A percentile compares a stretch with the other conserved stretches of the same genome.
Evolutionary conservation across 2,113 vertebrate genomes (phyloP).

Genomic region (Hassar affinis): DNA sequence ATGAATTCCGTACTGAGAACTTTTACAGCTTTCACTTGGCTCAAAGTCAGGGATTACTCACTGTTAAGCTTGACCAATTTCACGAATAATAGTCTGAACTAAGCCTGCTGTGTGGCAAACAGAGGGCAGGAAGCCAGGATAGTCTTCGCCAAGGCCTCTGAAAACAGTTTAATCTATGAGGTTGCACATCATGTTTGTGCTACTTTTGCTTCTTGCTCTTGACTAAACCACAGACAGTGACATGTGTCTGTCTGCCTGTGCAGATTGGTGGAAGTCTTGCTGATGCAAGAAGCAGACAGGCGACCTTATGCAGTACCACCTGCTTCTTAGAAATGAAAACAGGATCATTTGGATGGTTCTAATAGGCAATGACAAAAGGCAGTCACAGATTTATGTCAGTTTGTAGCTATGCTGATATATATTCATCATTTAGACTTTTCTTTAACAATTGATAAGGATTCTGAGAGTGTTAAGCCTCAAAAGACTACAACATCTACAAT

Average conservation of each 20-base stretch:
- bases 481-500: too few species aligned
- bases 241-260: neutral
- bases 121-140: neutral
- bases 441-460: neutral
- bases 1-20: neutral
- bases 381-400: neutral
- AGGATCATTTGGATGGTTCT: neutral
- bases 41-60: slow-evolving; percentile 6
- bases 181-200: slow-evolving; percentile 26
- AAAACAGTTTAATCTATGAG: slow-evolving; percentile 10
- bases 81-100: slow-evolving; percentile 18
- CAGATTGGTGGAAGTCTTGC: slow-evolving; percentile 18
- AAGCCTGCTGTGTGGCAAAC: slow-evolving; percentile 9
- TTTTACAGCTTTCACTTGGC: neutral
- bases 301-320: neutral
- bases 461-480: neutral
- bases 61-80: slow-evolving; percentile 21
- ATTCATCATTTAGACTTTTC: neutral
- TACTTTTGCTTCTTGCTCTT: slow-evolving; percentile 21
- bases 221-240: slow-evolving; percentile 21
- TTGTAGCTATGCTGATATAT: neutral
- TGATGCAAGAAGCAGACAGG: slow-evolving; percentile 15
- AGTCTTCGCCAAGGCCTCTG: neutral
- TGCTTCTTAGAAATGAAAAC: neutral
- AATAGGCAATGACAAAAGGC: neutral